A percentile compares a stretch with the other conserved stretches of the same genome.
These are phyloP conservation scores for Sebastolobus altivelis DNA, from an alignment of 2,797 vertebrate genomes.

Conservation along the genomic window DNA sequence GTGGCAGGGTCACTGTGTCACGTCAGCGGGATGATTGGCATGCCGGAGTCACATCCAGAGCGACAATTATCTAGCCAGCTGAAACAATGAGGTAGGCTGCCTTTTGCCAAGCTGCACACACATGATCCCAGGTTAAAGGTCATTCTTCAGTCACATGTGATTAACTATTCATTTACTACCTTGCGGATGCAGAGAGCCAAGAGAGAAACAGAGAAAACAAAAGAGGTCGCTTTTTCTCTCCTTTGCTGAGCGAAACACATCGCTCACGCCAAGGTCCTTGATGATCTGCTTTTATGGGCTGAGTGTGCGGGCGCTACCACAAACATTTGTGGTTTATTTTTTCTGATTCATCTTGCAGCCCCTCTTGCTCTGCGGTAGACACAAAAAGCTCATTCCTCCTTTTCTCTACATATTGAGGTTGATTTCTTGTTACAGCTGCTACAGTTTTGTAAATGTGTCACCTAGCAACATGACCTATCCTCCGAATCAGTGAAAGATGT, in stretches of 20 bases:
- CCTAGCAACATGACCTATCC: conserved; percentile 59
- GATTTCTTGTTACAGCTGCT: conserved; percentile 18
- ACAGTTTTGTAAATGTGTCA: conserved; percentile 46
- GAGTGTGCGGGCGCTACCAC: neutral
- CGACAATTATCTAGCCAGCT: neutral
- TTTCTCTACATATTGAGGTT: neutral
- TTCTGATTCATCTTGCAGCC: conserved; percentile 13
- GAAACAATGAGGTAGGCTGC: neutral
- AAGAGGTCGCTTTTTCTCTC: neutral
- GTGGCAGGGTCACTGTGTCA: conserved; percentile 46
- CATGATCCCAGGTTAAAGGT: conserved; percentile 11
- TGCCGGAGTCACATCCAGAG: conserved; percentile 2
- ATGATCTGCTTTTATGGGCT: conserved; percentile 6
- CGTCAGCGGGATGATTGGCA: conserved; percentile 13
- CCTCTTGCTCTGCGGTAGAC: neutral
- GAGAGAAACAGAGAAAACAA: neutral
- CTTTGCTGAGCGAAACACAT: neutral
- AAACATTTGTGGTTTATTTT: neutral
- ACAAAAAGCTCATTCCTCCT: neutral
- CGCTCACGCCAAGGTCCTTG: neutral
- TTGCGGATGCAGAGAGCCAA: neutral
- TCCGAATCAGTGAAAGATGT: conserved; percentile 10
- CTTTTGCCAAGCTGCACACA: conserved; percentile 13
- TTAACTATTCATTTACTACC: neutral
- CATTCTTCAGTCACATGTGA: conserved; percentile 1